Base-by-base conservation (phyloP, 2,888 invertebrate species). In the Parochlus steinenii region DNA sequence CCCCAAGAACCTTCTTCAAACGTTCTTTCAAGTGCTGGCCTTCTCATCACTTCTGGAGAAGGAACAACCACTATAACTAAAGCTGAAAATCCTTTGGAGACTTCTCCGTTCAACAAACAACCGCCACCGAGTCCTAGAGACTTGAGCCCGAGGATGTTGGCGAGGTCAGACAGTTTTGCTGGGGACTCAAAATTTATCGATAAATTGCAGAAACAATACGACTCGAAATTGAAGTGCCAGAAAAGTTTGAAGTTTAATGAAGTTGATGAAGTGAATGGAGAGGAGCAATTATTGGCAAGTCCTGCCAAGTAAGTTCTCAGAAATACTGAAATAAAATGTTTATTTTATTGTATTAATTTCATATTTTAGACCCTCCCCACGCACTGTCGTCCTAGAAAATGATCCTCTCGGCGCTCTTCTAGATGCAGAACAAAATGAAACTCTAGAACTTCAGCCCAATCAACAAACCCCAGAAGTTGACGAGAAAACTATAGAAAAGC, bases 351-450 rank as follows among this genome's bases (percentile, higher is more conserved):
- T n/a, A 32, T 15, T 19, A 35, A 6, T 10, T 34, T 24, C 26
- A 26, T 31, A 32, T 39, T 31, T 39, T 51, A 76, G 75, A 49
- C 58, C 72, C 31, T 76, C 79, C 1, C 76, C 75, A 22, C 67
- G 86, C 38, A 87, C 86, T 3, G 81, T 86, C 1, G 87, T 92
- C 1, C 80, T 89, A 0, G 74, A 83, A 50, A 87, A 90, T 56
- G 92, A 92, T 61, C 92, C 92, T 0, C 62, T 92, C 15, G 92
- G 90, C 5, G 86, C 89, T 4, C 63, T 90, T 3, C 56, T 65
- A 38, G 62, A 59, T 32, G 40, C 41, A 42, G 56, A 56, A 33
- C 50, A 52, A 31, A 43, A 56, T 10, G 44, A 44, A 31, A 43
- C 42, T 10, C 39, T 36, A 23, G 24, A 36, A 12, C 24, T 36